Base-by-base conservation (phyloP, 2,113 vertebrate genomes). In the Odontophorus gujanensis region DNA sequence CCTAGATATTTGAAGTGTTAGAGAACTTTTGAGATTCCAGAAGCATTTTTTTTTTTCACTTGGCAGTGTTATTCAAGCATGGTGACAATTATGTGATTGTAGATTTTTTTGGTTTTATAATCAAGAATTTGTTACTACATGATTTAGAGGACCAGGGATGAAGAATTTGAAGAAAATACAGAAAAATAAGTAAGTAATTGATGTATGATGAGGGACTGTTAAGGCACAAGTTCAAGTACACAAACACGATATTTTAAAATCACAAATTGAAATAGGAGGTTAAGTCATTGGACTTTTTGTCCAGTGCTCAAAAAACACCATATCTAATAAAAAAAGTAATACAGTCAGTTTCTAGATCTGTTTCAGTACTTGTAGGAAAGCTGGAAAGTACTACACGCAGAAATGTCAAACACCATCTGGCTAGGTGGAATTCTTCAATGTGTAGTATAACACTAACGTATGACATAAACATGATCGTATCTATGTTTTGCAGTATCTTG, bases 401-500 rank as follows among this genome's bases (percentile, higher is more conserved):
- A 81, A 62, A 79, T 81, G 68, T 72, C 38, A 40, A 76, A 62
- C 5, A 51, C 32, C 65, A 32, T 76, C 66, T 36, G 12, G n/a
- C 26, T 82, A 11, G 5, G 4, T 38, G 43, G 18, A 91, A 42
- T 40, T 21, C 4, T 30, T 81, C 21, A 67, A 38, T 0, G 0
- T 32, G 9, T 32, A n/a, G 19, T 58, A 57, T 43, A 34, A 73
- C 43, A 20, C 2, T 61, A 40, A 87, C 9, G 2, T 61, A 13
- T 34, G 73, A 79, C 9, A 16, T 28, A 71, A 78, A 28, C 51
- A 61, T 61, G 36, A 61, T 36, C 38, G 19, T 68, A 30, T 48
- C 47, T 79, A 16, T 76, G 9, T 26, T 57, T 26, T 55, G 16
- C 42, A 66, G 50, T 45, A 80, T 36, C 3, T 13, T 6, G 13